phyloP scores from a whole-genome alignment of 2,113 vertebrate species.

The Corvus moneduloides region DNA sequence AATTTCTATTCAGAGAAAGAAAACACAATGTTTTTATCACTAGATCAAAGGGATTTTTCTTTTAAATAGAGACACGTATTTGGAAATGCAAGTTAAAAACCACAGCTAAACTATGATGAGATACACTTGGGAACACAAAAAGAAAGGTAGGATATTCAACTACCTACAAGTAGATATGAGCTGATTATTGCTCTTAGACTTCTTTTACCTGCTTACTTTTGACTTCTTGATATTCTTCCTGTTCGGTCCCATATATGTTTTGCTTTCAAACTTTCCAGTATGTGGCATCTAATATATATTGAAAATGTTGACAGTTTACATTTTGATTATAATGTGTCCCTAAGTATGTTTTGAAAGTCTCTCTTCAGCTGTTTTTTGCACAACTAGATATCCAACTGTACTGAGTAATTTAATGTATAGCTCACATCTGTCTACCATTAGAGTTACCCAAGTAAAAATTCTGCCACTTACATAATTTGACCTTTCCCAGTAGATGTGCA shows the following conservation, averaged over 20 bases:
- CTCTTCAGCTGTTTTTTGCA: not conserved
- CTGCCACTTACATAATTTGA: not conserved
- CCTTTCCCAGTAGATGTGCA: not conserved
- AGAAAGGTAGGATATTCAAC: not conserved
- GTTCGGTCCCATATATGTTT: fast-evolving
- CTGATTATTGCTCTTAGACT: not conserved
- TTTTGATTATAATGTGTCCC: not conserved
- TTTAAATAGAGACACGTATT: not conserved
- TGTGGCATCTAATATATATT: not conserved
- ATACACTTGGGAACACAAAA: not conserved
- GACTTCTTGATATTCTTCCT: not conserved
- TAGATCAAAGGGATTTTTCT: not conserved
- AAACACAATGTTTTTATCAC: not conserved
- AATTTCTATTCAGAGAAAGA: not conserved
- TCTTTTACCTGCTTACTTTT: not conserved
- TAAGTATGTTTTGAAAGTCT: not conserved
- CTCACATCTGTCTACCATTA: not conserved
- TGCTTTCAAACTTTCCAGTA: not conserved
- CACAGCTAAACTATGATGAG: not conserved
- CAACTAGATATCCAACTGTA: not conserved
- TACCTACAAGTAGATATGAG: not conserved
- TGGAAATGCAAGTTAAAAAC: not conserved
- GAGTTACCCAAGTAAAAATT: not conserved
- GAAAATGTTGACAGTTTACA: not conserved
- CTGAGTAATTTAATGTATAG: not conserved